A percentile compares a stretch with the other conserved stretches of the same genome.
Evolutionary conservation across 2,888 invertebrate species (phyloP).

Genomic region (Buathra laborator): DNA sequence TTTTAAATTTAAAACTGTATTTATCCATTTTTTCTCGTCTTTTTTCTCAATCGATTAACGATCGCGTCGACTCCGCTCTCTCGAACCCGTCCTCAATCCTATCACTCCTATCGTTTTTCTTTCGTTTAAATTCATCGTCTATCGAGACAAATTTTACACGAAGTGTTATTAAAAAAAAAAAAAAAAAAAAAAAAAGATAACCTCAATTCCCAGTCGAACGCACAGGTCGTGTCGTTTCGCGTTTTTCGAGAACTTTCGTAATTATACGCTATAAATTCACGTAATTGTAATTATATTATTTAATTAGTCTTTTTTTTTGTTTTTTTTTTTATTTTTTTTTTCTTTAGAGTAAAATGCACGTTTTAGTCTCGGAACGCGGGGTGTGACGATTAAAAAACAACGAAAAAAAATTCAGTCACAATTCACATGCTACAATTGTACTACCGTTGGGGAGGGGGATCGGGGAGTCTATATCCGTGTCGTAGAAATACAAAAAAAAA

Average conservation of each 20-base stretch:
- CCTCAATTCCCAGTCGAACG: conserved; percentile 79
- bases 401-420: conserved; percentile 35
- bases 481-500: conserved; percentile 56
- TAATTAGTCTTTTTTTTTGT: conserved; percentile 10
- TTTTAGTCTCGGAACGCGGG: conserved; percentile 79
- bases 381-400: conserved; percentile 75
- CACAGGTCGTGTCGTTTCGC: conserved; percentile 8
- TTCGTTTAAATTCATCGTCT: conserved; percentile 23
- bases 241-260: conserved; percentile 35
- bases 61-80: conserved; percentile 44
- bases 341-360: conserved; percentile 37
- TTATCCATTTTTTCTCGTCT: conserved; percentile 43
- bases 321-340: not conserved
- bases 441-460: conserved; percentile 50
- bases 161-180: conserved; percentile 72
- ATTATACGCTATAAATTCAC: conserved; percentile 24
- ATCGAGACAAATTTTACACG: conserved; percentile 40
- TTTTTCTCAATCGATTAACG: conserved; percentile 42
- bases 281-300: conserved; percentile 11
- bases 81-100: not conserved
- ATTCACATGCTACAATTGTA: conserved; percentile 61
- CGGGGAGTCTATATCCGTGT: conserved; percentile 68
- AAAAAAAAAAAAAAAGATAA: conserved; percentile 75
- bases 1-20: conserved; percentile 25
- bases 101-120: conserved; percentile 9